Percentiles rank a stretch among this genome's conserved stretches.
Evolutionary conservation across 2,888 invertebrate genomes (phyloP).

Genomic region (Dioctria rufipes): DNA sequence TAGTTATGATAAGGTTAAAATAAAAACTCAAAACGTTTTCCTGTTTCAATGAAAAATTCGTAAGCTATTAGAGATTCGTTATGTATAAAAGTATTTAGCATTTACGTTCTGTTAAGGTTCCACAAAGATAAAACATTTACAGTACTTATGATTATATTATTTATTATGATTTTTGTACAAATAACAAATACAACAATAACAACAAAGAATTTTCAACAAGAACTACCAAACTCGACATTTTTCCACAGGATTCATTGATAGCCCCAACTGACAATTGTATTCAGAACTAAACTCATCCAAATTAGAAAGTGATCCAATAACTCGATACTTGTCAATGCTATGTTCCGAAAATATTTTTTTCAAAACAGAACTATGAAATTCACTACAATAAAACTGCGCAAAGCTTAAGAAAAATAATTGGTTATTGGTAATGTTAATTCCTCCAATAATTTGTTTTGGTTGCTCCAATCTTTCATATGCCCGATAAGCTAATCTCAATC

Average conservation of each 20-base stretch:
- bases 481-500: slow-evolving; percentile 2
- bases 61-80: too few relatives aligned
- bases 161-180: too few relatives aligned
- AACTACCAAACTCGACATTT: slow-evolving; percentile 50
- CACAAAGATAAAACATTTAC: too few relatives aligned
- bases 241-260: slow-evolving; percentile 47
- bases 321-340: slow-evolving; percentile 39
- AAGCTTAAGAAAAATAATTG: slow-evolving; percentile 38
- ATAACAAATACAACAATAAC: neutral
- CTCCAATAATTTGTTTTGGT: neutral
- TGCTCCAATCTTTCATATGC: slow-evolving; percentile 1
- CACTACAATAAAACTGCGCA: slow-evolving; percentile 39
- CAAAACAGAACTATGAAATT: neutral
- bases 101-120: too few relatives aligned
- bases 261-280: slow-evolving; percentile 45
- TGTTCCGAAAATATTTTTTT: slow-evolving; percentile 29
- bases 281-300: slow-evolving; percentile 38
- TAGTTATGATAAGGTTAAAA: too few relatives aligned
- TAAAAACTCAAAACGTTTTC: too few relatives aligned
- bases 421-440: neutral
- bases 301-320: slow-evolving; percentile 48
- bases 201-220: neutral
- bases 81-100: too few relatives aligned
- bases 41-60: too few relatives aligned
- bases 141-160: too few relatives aligned